A percentile compares a stretch with the other conserved stretches of the same genome.
These are phyloP conservation scores for Cacatua alba DNA, from an alignment of 2,113 vertebrate genomes.

Conservation along the genomic window DNA sequence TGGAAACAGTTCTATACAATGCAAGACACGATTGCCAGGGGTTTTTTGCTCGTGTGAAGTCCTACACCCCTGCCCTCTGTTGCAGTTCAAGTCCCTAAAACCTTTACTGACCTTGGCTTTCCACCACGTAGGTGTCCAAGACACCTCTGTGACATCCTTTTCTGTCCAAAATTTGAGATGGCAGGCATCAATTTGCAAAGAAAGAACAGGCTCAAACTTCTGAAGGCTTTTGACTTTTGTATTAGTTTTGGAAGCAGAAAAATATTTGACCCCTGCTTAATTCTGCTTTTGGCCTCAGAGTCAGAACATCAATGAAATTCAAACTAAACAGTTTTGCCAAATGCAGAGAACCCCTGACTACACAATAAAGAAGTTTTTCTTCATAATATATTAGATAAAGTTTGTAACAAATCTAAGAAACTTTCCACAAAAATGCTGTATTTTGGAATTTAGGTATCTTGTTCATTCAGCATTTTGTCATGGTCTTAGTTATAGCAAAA, in stretches of 20 bases:
- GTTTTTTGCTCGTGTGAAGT: background rate
- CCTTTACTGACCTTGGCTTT: background rate
- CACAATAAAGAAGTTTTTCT: background rate
- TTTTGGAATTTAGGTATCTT: background rate
- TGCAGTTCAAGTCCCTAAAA: background rate
- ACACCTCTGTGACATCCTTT: background rate
- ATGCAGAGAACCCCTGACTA: background rate
- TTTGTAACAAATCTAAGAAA: background rate
- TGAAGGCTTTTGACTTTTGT: background rate
- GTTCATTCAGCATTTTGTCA: background rate
- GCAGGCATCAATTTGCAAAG: background rate
- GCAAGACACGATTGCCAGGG: background rate
- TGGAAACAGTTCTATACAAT: background rate
- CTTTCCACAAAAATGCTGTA: background rate
- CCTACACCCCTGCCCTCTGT: background rate
- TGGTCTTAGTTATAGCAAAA: background rate
- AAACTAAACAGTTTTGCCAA: background rate
- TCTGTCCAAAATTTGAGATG: background rate
- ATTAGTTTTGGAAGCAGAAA: background rate
- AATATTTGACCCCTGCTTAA: background rate
- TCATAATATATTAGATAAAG: background rate
- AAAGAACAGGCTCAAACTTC: background rate
- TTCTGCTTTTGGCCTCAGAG: background rate
- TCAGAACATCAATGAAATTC: background rate
- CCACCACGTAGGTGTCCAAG: background rate